These are phyloP conservation scores for Crotalus tigris DNA, from an alignment of 2,113 vertebrate species.

Conservation along the genomic window DNA sequence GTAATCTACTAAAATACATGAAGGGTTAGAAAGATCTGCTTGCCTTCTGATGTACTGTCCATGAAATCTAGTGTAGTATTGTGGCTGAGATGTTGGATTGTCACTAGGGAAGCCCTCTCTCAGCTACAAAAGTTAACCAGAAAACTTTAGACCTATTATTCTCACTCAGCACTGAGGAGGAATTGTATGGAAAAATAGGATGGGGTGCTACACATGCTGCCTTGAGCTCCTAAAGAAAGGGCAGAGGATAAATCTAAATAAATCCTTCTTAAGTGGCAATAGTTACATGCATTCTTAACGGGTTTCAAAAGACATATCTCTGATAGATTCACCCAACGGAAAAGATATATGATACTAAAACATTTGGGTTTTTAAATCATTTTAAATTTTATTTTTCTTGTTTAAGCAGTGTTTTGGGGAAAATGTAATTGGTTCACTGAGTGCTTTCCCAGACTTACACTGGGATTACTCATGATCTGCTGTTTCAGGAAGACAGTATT, in stretches of 20 bases:
- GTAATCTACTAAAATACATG: neutral
- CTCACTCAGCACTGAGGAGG: neutral
- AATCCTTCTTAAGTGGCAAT: neutral
- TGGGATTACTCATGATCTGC: constrained; percentile 19
- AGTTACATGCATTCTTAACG: neutral
- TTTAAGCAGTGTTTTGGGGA: neutral
- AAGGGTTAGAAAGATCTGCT: neutral
- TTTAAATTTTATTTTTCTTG: neutral
- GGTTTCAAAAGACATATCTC: neutral
- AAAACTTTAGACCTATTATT: neutral
- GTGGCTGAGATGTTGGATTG: neutral
- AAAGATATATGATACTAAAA: neutral
- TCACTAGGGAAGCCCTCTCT: neutral
- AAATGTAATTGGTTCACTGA: neutral
- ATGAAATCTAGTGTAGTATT: neutral
- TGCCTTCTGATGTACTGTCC: neutral
- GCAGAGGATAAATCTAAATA: neutral
- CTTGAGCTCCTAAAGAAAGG: neutral
- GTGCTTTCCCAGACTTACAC: neutral
- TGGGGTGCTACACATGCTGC: neutral
- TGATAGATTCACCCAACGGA: neutral
- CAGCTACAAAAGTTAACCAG: neutral
- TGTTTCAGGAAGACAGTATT: constrained; percentile 13
- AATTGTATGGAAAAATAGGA: neutral
- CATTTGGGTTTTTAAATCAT: neutral